These are phyloP conservation scores for Myiotriccus ornatus DNA, from an alignment of 2,797 vertebrate genomes.

Conservation along the genomic window DNA sequence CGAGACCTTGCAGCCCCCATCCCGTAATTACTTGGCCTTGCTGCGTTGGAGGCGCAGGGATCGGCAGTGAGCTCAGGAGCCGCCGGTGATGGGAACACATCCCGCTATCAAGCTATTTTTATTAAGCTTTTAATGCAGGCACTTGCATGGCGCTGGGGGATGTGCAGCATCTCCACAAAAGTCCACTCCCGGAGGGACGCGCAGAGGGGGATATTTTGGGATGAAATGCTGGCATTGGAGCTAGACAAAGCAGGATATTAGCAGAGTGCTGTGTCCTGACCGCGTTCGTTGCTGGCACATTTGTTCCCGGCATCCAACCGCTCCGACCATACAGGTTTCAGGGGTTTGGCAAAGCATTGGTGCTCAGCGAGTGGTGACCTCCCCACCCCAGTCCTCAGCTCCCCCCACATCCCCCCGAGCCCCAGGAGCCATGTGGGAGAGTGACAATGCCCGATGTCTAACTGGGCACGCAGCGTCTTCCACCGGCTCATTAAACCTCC, in stretches of 20 bases:
- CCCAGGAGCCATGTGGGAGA: not conserved
- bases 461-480: not conserved
- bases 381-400: not conserved
- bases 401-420: not conserved
- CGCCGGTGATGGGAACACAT: not conserved
- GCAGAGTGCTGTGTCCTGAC: not conserved
- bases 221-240: not conserved
- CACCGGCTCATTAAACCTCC: not conserved
- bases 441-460: not conserved
- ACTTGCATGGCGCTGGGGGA: not conserved
- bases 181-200: not conserved
- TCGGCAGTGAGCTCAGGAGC: not conserved
- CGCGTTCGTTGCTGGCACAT: rapidly evolving
- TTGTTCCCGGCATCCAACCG: not conserved
- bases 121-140: constrained; percentile 37
- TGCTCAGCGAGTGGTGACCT: not conserved
- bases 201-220: constrained; percentile 25
- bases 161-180: not conserved
- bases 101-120: constrained; percentile 40
- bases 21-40: constrained; percentile 41
- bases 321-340: not conserved
- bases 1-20: constrained; percentile 40
- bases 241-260: constrained; percentile 24
- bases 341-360: not conserved
- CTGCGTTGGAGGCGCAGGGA: not conserved